Evolutionary conservation across 2,113 vertebrate species (phyloP).

Genomic region (Nesoenas mayeri): DNA sequence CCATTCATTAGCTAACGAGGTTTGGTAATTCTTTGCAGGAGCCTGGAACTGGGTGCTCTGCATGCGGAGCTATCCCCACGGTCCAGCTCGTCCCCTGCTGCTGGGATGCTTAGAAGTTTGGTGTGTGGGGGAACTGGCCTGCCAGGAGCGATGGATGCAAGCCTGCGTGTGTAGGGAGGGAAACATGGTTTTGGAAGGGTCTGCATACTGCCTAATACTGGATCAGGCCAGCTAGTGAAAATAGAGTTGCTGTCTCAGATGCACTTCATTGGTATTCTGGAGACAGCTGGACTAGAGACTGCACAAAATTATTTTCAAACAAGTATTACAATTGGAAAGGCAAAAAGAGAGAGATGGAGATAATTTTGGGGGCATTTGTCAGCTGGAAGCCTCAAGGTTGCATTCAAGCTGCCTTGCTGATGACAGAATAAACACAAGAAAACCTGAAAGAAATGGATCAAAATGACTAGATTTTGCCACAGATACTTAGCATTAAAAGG

Average conservation of each 20-base stretch:
- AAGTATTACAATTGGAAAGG: conserved; percentile 49
- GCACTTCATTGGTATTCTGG: conserved; percentile 50
- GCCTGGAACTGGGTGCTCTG: not conserved
- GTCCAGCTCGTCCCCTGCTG: not conserved
- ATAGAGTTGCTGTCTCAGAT: not conserved
- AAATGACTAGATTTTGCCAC: not conserved
- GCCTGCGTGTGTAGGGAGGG: not conserved
- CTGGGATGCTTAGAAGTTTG: not conserved
- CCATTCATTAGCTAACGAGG: not conserved
- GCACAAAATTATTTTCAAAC: conserved; percentile 61
- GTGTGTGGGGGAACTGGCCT: not conserved
- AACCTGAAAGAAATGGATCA: conserved; percentile 25
- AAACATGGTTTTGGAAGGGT: not conserved
- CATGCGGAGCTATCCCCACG: not conserved
- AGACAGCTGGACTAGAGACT: conserved; percentile 27
- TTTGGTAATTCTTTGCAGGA: not conserved
- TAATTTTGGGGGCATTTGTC: conserved; percentile 34
- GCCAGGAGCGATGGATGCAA: not conserved
- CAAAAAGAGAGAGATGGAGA: conserved; percentile 8
- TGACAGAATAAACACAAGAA: conserved; percentile 1
- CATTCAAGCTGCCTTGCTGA: not conserved
- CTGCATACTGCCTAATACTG: not conserved
- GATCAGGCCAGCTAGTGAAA: not conserved
- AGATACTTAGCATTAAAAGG: not conserved
- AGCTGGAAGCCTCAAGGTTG: conserved; percentile 14